These are phyloP conservation scores for Sinella curviseta DNA, from an alignment of 1,140 invertebrate species.

Conservation along the genomic window DNA sequence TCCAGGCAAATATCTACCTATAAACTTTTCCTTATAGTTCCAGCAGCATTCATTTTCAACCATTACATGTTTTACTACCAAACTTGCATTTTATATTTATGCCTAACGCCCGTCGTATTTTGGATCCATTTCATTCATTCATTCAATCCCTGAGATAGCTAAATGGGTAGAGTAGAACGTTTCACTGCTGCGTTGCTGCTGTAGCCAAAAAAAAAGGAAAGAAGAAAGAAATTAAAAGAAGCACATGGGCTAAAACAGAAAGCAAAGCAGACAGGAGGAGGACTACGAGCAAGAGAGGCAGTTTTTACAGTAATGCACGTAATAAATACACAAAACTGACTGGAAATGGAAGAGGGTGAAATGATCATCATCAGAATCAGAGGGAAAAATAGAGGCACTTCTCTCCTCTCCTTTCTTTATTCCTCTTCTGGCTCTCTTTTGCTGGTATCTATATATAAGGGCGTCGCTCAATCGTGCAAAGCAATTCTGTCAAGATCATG, in stretches of 20 bases:
- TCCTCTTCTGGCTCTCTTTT: neutral
- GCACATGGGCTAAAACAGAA: neutral
- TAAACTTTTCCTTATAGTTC: neutral
- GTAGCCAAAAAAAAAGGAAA: too few relatives aligned
- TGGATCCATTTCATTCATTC: neutral
- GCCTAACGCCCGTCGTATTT: neutral
- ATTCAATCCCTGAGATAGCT: neutral
- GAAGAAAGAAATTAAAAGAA: constrained; percentile 23
- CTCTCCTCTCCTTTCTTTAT: too few relatives aligned
- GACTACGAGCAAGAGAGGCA: constrained; percentile 15
- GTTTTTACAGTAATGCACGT: constrained; percentile 11
- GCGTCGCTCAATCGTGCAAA: constrained; percentile 26
- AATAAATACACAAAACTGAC: constrained; percentile 14
- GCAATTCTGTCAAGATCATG: constrained; percentile 27
- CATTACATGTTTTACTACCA: neutral
- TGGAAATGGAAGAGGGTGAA: neutral
- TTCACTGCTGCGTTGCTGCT: too few relatives aligned
- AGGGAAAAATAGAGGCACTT: neutral
- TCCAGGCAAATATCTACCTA: neutral
- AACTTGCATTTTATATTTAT: neutral
- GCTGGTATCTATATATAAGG: neutral
- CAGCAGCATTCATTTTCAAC: neutral
- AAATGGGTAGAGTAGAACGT: neutral
- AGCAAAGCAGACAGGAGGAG: neutral
- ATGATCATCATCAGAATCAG: constrained; percentile 14